These are phyloP conservation scores for Pectinophora gossypiella DNA, from an alignment of 1,140 invertebrate species.

Conservation along the genomic window DNA sequence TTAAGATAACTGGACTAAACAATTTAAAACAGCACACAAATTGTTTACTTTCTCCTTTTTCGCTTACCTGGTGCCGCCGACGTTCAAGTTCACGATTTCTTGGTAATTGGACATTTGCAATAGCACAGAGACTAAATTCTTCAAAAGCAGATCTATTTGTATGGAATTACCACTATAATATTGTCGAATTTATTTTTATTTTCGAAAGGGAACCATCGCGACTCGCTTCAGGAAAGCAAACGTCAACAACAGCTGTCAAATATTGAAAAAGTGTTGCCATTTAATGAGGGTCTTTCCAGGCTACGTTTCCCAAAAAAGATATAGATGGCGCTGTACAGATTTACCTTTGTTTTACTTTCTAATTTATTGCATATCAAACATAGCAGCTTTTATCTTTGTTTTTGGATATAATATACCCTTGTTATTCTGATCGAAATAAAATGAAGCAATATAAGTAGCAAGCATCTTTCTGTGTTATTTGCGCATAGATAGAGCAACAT, in stretches of 20 bases:
- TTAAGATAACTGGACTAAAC: background rate
- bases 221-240: background rate
- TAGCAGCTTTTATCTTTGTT: too few relatives aligned
- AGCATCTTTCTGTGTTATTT: too few relatives aligned
- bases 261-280: slow-evolving; percentile 2
- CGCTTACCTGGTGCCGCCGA: slow-evolving; percentile 57
- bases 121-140: background rate
- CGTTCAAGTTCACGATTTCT: slow-evolving; percentile 67
- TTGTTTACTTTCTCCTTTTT: background rate
- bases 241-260: slow-evolving; percentile 16
- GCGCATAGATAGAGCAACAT: too few relatives aligned
- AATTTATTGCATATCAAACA: too few relatives aligned
- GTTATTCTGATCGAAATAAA: too few relatives aligned
- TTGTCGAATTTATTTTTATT: background rate
- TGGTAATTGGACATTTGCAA: slow-evolving; percentile 63
- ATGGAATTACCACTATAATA: background rate
- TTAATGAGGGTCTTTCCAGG: too few relatives aligned
- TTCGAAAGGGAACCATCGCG: background rate
- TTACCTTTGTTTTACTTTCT: too few relatives aligned
- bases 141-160: background rate
- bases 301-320: too few relatives aligned
- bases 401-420: too few relatives aligned
- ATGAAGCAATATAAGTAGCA: too few relatives aligned
- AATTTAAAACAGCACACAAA: background rate
- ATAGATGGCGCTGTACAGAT: too few relatives aligned